These are phyloP conservation scores for Parapsyche elsis DNA, from an alignment of 1,140 invertebrate species.

Conservation along the genomic window DNA sequence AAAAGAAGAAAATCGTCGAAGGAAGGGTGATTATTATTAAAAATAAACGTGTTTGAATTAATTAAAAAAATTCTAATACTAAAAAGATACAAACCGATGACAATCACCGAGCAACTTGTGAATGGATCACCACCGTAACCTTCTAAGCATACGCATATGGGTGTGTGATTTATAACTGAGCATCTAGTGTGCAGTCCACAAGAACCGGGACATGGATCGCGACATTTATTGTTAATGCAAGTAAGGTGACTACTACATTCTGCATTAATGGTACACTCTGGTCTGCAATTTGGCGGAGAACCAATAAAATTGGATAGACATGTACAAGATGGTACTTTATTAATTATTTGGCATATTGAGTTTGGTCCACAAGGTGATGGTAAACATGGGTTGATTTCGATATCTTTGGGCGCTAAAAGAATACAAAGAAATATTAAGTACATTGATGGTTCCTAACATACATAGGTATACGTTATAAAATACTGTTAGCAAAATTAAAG, in stretches of 20 bases:
- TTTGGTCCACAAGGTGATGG: slow-evolving; percentile 76
- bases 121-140: slow-evolving; percentile 77
- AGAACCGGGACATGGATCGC: slow-evolving; percentile 76
- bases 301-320: slow-evolving; percentile 72
- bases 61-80: slow-evolving; percentile 34
- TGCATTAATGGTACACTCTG: slow-evolving; percentile 76
- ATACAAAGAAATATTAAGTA: background rate
- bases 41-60: slow-evolving; percentile 3
- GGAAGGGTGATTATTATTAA: slow-evolving; percentile 58
- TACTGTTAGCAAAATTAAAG: slow-evolving; percentile 1
- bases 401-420: slow-evolving; percentile 49
- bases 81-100: slow-evolving; percentile 20
- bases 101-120: slow-evolving; percentile 66
- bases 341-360: slow-evolving; percentile 70
- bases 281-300: slow-evolving; percentile 72
- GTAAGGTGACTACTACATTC: slow-evolving; percentile 73
- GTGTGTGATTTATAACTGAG: slow-evolving; percentile 72
- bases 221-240: slow-evolving; percentile 76
- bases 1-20: background rate
- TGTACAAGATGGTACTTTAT: slow-evolving; percentile 71
- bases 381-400: slow-evolving; percentile 68
- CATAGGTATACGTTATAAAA: background rate
- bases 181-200: slow-evolving; percentile 74
- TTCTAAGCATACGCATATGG: slow-evolving; percentile 71
- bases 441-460: too few species aligned